Evolutionary conservation across 1,140 invertebrate genomes (phyloP), one percentile per base, ranked within the genome.

Genomic region (Helicorthomorpha holstii): DNA sequence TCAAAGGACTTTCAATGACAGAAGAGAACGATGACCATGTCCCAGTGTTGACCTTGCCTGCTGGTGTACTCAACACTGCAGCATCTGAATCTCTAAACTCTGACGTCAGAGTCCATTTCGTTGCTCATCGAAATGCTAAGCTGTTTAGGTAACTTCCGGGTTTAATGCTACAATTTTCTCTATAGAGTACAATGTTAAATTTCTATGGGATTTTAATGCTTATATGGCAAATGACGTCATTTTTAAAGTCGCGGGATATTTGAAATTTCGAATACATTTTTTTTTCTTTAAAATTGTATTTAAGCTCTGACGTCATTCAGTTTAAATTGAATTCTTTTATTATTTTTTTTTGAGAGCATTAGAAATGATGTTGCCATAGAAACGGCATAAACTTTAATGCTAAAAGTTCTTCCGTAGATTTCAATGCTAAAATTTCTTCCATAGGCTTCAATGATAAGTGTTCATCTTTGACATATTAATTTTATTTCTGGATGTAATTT

Each of bases 111-210:
- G 45, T 63, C 4, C 58, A 60, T 38, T 60, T 63, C 29, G 54
- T 63, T 2, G 53, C 59, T 4, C 61, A 59, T 47, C 54, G 49
- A 34, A 62, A 57, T 24, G 53, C 58, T 27, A 63, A 63, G 50
- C 56, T 63, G n/a, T 63, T 60, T 53, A 57, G 57, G 52, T 52
- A 44, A 52, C n/a, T n/a, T n/a, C n/a, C n/a, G n/a, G n/a, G n/a
- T n/a, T n/a, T n/a, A n/a, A n/a, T 19, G 38, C 38, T 41, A 41
- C 38, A 22, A 46, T 7, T 10, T 46, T 22, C 21, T 46, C 44
- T 10, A 7, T 25, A 7, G 25, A 7, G 7, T 46, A 25, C 19
- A 22, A 34, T 7, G 29, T 34, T 16, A 34, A 34, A 16, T 46
- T 7, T 10, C 4, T 7, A 10, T 7, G 7, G 7, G 19, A 25